Evolutionary conservation across 2,113 vertebrate genomes (phyloP).

Genomic region (Anhinga anhinga): DNA sequence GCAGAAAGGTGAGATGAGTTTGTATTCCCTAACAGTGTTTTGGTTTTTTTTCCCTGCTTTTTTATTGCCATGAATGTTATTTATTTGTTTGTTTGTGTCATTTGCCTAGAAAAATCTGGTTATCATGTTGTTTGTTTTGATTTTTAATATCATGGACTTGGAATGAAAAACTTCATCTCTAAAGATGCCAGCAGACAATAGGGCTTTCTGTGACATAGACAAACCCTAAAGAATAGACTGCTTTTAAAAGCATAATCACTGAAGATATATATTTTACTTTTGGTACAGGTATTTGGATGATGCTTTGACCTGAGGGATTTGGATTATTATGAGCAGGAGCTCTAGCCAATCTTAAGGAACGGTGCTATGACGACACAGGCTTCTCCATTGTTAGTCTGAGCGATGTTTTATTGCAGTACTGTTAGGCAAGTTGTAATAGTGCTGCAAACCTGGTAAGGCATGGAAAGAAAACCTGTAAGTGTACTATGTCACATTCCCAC

Average conservation of each 20-base stretch:
- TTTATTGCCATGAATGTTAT: background rate
- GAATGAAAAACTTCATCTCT: background rate
- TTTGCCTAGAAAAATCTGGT: background rate
- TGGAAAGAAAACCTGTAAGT: background rate
- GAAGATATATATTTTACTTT: background rate
- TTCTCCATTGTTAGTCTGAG: background rate
- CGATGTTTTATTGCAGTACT: background rate
- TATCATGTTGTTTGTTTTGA: background rate
- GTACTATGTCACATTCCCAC: background rate
- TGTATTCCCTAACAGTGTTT: background rate
- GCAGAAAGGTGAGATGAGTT: background rate
- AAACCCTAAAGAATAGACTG: background rate
- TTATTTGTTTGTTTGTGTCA: background rate
- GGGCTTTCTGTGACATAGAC: background rate
- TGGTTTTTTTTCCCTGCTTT: background rate
- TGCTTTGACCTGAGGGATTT: background rate
- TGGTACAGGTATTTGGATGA: background rate
- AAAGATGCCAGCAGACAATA: background rate
- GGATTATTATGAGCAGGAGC: background rate
- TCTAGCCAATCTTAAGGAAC: background rate
- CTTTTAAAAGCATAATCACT: background rate
- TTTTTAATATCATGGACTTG: background rate
- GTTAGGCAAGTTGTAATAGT: background rate
- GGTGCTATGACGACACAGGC: background rate
- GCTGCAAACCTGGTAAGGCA: background rate